Conservation (phyloP, 1,140 invertebrate genomes). For the Conus ventricosus region DNA sequence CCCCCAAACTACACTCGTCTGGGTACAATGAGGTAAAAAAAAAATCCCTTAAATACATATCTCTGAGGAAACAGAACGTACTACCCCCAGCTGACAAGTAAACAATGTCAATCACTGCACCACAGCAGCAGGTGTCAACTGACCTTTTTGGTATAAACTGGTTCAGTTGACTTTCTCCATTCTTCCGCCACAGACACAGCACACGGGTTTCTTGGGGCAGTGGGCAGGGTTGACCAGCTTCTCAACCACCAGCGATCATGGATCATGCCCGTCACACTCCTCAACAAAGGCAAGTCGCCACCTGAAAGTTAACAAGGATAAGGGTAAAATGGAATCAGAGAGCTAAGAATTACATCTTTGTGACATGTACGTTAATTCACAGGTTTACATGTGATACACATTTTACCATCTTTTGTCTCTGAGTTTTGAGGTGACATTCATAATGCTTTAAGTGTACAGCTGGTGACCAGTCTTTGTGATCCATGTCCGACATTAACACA, state of each 20-base stretch:
- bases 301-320: conserved; percentile 58
- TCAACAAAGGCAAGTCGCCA: conserved; percentile 95
- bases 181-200: conserved; percentile 90
- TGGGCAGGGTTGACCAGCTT: conserved; percentile 99
- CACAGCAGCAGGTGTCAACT: conserved; percentile 25
- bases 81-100: neutral
- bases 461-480: too few relatives aligned
- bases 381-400: too few relatives aligned
- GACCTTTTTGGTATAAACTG: conserved; percentile 99
- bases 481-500: too few relatives aligned
- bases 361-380: too few relatives aligned
- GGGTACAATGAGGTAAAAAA: too few relatives aligned
- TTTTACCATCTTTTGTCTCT: too few relatives aligned
- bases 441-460: too few relatives aligned
- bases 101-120: neutral
- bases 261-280: conserved; percentile 94
- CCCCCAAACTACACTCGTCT: too few relatives aligned
- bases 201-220: conserved; percentile 94
- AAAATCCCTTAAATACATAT: too few relatives aligned
- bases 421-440: too few relatives aligned
- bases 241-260: conserved; percentile 99
- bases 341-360: too few relatives aligned
- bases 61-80: neutral
- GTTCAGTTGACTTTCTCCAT: conserved; percentile 84
- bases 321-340: too few relatives aligned